These are phyloP conservation scores for Hipparchia sbordonii DNA, from an alignment of 2,888 invertebrate species.

Conservation along the genomic window DNA sequence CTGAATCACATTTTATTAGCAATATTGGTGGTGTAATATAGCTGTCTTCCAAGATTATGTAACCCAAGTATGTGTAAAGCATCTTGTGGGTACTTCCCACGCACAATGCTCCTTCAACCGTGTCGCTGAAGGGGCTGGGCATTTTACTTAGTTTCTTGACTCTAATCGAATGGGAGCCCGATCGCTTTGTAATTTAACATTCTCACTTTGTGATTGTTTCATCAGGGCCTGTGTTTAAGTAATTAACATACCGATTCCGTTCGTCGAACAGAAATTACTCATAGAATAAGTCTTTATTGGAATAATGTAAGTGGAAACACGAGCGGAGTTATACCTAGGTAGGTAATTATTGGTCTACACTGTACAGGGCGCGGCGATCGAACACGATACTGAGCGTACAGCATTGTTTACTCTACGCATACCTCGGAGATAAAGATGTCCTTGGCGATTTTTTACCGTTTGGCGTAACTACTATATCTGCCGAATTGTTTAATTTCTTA, in stretches of 20 bases:
- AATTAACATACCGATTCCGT: constrained; percentile 29
- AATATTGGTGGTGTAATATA: constrained; percentile 50
- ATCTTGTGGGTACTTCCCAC: constrained; percentile 72
- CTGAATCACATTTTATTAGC: constrained; percentile 40
- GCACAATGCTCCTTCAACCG: constrained; percentile 73
- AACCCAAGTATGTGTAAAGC: constrained; percentile 74
- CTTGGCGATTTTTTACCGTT: constrained; percentile 72
- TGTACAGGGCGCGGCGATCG: constrained; percentile 57
- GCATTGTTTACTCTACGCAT: constrained; percentile 78
- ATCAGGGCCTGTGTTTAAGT: constrained; percentile 26
- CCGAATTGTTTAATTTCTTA: constrained; percentile 61
- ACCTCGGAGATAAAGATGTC: constrained; percentile 79
- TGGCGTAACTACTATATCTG: constrained; percentile 53
- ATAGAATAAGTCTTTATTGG: constrained; percentile 13
- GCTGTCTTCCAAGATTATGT: constrained; percentile 75
- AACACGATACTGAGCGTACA: constrained; percentile 64
- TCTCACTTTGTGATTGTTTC: constrained; percentile 29
- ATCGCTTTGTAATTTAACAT: constrained; percentile 34
- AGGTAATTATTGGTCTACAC: constrained; percentile 42
- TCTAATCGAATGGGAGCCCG: constrained; percentile 56
- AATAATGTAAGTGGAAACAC: constrained; percentile 27
- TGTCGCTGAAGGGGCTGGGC: constrained; percentile 76
- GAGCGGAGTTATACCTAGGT: constrained; percentile 26
- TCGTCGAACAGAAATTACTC: constrained; percentile 28
- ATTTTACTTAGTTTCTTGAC: constrained; percentile 68